Base-by-base conservation (phyloP, 2,888 invertebrate species). In the Peribatodes rhomboidaria region DNA sequence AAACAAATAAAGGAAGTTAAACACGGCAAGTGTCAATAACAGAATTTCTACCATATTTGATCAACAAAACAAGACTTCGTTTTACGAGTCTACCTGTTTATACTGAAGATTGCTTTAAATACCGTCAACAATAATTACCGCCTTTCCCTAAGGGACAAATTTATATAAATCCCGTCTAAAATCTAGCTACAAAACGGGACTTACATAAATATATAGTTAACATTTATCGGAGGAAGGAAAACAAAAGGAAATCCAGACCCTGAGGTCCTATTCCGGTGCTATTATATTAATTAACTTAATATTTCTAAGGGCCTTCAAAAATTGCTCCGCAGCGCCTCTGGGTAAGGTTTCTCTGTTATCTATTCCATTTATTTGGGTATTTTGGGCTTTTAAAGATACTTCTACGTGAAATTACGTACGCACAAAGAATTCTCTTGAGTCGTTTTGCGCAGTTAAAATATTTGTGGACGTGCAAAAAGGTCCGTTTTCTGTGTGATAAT, bases 281-380 rank as follows among this genome's bases (percentile, higher is more conserved):
- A 70, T 72, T 70, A 72, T 64, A 61, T 72, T 71, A 77, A 80
- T 77, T 77, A 73, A 73, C 75, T 72, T 73, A 42, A 73, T 74
- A 71, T 70, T 71, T 71, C 71, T 62, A 63, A 60, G 50, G 47
- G 54, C 58, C 59, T 62, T 41, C 47, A 69, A 69, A 76, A 70
- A 72, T 42, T 31, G 50, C 56, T n/a, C 52, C 55, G 18, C 13
- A 22, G 41, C 14, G 53, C 61, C 68, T 55, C 31, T 57, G 50
- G 52, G 62, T 47, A 31, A 33, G 63, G 55, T 59, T 67, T 67
- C 60, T 49, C 52, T 61, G 69, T 71, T 55, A 68, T 67, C 62
- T 52, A 47, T 55, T 47, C 49, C 35, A 60, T 67, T 60, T 58
- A 57, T 54, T 47, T 61, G 35, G 56, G 16, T 65, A 33, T 61